Evolutionary conservation across 2,888 invertebrate genomes (phyloP).

Genomic region (Agrochola circellaris): DNA sequence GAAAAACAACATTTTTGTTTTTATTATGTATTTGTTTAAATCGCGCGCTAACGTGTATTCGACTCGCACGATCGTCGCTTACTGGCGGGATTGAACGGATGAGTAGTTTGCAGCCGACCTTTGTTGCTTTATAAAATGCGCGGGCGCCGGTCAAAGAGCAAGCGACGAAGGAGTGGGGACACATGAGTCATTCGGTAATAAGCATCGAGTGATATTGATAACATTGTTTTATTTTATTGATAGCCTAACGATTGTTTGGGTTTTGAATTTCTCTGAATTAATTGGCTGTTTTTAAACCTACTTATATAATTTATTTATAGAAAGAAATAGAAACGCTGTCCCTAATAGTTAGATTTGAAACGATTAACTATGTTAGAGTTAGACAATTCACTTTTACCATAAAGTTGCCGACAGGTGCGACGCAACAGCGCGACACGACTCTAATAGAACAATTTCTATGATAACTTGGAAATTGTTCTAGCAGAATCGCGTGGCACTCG

Average conservation of each 20-base stretch:
- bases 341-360: background rate
- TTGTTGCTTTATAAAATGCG: slow-evolving; percentile 85
- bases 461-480: too few relatives aligned
- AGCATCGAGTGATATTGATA: slow-evolving; percentile 9
- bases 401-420: too few relatives aligned
- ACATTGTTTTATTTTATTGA: slow-evolving; percentile 30
- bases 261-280: background rate
- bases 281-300: background rate
- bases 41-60: slow-evolving; percentile 85
- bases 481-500: too few relatives aligned
- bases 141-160: slow-evolving; percentile 84
- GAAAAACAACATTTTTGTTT: slow-evolving; percentile 81
- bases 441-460: too few relatives aligned
- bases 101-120: slow-evolving; percentile 80
- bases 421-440: too few relatives aligned
- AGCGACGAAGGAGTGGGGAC: slow-evolving; percentile 53
- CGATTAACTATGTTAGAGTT: background rate
- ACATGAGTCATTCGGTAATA: slow-evolving; percentile 33
- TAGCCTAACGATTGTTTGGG: background rate
- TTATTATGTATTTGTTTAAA: slow-evolving; percentile 34
- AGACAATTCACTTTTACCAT: background rate
- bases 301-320: background rate
- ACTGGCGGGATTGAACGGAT: slow-evolving; percentile 78
- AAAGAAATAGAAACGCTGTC: background rate
- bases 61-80: slow-evolving; percentile 82